These are phyloP conservation scores for Emydoidea blandingii DNA, from an alignment of 2,797 vertebrate genomes.

Conservation along the genomic window DNA sequence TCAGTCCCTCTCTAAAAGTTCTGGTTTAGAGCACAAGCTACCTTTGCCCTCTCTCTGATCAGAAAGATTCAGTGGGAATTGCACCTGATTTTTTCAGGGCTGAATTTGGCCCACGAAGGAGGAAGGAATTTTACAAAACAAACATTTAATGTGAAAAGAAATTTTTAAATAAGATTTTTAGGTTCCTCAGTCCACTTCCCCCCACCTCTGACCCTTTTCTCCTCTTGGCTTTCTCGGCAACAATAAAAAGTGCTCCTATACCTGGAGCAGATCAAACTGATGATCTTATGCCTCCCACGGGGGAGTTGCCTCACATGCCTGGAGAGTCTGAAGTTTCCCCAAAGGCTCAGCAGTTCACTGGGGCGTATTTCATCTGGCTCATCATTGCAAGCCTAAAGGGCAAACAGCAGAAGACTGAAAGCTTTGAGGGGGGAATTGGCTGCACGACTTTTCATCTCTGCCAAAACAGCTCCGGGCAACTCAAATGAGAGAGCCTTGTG, in stretches of 20 bases:
- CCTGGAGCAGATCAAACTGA: background rate
- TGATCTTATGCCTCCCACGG: background rate
- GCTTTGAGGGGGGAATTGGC: background rate
- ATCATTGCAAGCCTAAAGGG: background rate
- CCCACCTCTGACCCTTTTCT: background rate
- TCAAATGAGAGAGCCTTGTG: background rate
- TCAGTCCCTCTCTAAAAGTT: background rate
- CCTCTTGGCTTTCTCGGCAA: background rate
- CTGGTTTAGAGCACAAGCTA: background rate
- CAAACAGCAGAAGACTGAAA: background rate
- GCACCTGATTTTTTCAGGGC: background rate
- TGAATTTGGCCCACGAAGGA: background rate
- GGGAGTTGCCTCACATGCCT: background rate
- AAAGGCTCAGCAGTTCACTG: background rate
- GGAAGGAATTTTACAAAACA: background rate
- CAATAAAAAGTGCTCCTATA: background rate
- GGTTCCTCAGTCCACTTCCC: background rate
- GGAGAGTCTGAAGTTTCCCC: background rate
- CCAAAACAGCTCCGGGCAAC: background rate
- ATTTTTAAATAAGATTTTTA: background rate
- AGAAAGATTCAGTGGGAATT: background rate
- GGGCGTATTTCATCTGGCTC: background rate
- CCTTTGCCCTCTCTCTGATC: background rate
- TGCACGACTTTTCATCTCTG: background rate
- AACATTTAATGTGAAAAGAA: background rate